Conservation (phyloP, 2,888 invertebrate genomes). For the Conchocele bisecta region DNA sequence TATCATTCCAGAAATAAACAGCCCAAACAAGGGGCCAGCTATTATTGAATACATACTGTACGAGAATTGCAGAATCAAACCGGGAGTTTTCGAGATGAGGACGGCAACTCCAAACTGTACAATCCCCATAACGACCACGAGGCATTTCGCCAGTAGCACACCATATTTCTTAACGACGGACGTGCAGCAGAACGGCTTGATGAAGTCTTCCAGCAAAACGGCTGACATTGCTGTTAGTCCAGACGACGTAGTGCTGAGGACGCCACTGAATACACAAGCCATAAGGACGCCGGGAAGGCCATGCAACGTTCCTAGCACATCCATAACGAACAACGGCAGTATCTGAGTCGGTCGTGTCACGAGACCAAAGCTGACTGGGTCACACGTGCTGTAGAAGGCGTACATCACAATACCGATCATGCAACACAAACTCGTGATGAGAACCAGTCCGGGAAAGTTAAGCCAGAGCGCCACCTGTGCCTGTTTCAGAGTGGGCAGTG, state of each 20-base stretch:
- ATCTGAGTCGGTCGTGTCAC: slow-evolving; percentile 85
- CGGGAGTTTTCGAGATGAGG: slow-evolving; percentile 32
- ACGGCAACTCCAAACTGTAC: slow-evolving; percentile 50
- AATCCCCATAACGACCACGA: slow-evolving; percentile 37
- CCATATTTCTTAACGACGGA: slow-evolving; percentile 28
- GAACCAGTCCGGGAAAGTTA: slow-evolving; percentile 33
- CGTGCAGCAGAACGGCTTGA: slow-evolving; percentile 38
- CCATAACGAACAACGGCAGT: slow-evolving; percentile 94
- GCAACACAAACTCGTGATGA: slow-evolving; percentile 30
- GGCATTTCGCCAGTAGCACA: slow-evolving; percentile 28
- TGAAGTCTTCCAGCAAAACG: slow-evolving; percentile 47
- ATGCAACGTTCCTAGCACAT: slow-evolving; percentile 88
- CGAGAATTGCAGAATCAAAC: slow-evolving; percentile 73
- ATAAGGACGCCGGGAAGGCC: slow-evolving; percentile 96
- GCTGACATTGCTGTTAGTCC: slow-evolving; percentile 53
- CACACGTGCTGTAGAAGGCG: slow-evolving; percentile 46
- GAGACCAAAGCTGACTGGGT: slow-evolving; percentile 37
- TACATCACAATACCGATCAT: slow-evolving; percentile 50
- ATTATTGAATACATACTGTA: slow-evolving; percentile 74
- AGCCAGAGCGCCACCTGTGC: slow-evolving; percentile 82
- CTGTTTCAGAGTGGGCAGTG: slow-evolving; percentile 91
- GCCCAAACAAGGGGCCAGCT: slow-evolving; percentile 75
- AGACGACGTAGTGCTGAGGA: slow-evolving; percentile 86
- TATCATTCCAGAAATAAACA: slow-evolving; percentile 77
- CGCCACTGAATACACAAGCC: slow-evolving; percentile 96